Conservation (phyloP, 2,888 invertebrate genomes). For the Invenusta paracnida region DNA sequence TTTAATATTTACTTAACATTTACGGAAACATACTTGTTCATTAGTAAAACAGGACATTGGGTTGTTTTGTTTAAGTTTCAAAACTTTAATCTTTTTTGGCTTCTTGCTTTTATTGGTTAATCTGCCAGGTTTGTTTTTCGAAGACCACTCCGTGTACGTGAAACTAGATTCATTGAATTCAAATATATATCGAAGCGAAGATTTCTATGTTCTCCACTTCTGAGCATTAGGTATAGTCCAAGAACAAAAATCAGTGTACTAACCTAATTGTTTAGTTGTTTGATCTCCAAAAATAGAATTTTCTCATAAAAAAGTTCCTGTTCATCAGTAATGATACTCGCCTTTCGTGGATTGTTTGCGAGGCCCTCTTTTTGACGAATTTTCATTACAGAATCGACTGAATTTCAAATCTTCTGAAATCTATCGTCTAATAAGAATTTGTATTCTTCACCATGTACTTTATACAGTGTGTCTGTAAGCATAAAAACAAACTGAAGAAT, state of each 20-base stretch:
- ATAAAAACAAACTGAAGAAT: constrained; percentile 10
- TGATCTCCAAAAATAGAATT: constrained; percentile 15
- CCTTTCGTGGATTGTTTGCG: constrained; percentile 22
- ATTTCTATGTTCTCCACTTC: constrained; percentile 20
- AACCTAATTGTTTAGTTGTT: constrained; percentile 15
- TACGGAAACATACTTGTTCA: background rate
- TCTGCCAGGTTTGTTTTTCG: background rate
- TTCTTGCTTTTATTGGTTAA: background rate
- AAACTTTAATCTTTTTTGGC: background rate
- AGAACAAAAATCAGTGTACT: constrained; percentile 12
- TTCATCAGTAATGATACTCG: background rate
- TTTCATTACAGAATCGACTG: constrained; percentile 18
- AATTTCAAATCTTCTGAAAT: constrained; percentile 7
- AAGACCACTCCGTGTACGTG: background rate
- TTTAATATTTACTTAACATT: background rate
- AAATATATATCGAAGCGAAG: background rate
- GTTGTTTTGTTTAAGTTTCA: background rate
- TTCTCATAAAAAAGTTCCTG: constrained; percentile 2
- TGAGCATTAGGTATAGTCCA: background rate
- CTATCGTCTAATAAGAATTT: constrained; percentile 5
- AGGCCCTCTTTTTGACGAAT: constrained; percentile 21
- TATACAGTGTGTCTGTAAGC: constrained; percentile 16
- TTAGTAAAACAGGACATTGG: background rate
- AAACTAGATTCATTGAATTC: background rate
- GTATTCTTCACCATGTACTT: constrained; percentile 11